A percentile compares a stretch with the other conserved stretches of the same genome.
Conservation (phyloP, 2,113 vertebrate genomes). For the Oryzias curvinotus region DNA sequence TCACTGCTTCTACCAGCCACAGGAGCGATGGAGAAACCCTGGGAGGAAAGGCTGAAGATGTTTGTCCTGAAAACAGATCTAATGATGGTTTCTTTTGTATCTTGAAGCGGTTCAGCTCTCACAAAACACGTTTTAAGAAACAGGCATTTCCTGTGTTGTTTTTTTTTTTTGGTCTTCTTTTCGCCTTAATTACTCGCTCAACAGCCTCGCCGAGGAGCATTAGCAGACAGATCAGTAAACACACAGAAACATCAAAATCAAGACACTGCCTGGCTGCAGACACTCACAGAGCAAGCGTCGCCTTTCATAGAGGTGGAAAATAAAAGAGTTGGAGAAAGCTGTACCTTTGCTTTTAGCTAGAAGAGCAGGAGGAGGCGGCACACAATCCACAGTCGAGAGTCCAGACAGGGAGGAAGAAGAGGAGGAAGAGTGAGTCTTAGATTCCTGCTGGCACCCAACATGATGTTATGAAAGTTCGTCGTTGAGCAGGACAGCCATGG, state of each 20-base stretch:
- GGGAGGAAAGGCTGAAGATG: neutral
- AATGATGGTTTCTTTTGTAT: neutral
- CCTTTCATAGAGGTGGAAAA: slow-evolving; percentile 66
- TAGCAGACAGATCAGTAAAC: slow-evolving; percentile 60
- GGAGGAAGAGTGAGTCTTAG: slow-evolving; percentile 16
- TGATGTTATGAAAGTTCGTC: neutral
- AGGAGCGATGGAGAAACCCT: too few relatives aligned
- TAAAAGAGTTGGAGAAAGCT: slow-evolving; percentile 74
- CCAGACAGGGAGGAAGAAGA: slow-evolving; percentile 25
- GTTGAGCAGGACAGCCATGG: neutral
- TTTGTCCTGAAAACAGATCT: slow-evolving; percentile 32
- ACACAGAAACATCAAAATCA: slow-evolving; percentile 51
- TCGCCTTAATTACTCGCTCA: slow-evolving; percentile 67
- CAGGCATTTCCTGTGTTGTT: slow-evolving; percentile 23
- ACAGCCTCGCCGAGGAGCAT: slow-evolving; percentile 54
- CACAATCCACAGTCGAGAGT: slow-evolving; percentile 73
- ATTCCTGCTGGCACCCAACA: slow-evolving; percentile 11
- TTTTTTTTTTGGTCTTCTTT: slow-evolving; percentile 54
- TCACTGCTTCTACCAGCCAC: slow-evolving; percentile 7
- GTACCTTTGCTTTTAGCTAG: slow-evolving; percentile 99
- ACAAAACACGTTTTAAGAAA: neutral
- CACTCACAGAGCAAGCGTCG: slow-evolving; percentile 63
- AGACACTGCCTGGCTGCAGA: slow-evolving; percentile 29
- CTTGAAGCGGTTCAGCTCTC: slow-evolving; percentile 7
- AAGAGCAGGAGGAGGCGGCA: slow-evolving; percentile 73